A percentile compares a stretch with the other conserved stretches of the same genome.
These are phyloP conservation scores for Drosophila borealis DNA, from an alignment of 2,888 invertebrate species.

Conservation along the genomic window DNA sequence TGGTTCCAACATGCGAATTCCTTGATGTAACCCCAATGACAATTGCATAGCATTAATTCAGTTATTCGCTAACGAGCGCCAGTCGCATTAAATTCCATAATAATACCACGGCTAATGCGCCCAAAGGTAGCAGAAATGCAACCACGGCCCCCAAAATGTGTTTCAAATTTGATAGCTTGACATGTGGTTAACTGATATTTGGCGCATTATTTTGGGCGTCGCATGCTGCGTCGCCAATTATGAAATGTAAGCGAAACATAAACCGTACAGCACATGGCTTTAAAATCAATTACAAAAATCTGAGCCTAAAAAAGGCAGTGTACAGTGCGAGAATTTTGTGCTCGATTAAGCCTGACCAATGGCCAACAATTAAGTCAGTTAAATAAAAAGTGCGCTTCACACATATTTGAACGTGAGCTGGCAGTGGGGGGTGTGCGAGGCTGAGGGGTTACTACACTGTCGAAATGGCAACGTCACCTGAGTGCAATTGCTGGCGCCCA, in stretches of 20 bases:
- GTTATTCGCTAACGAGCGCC: conserved; percentile 22
- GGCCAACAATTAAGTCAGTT: conserved; percentile 77
- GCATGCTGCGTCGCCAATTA: neutral
- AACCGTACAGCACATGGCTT: conserved; percentile 31
- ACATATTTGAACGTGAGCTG: conserved; percentile 65
- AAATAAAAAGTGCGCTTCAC: conserved; percentile 76
- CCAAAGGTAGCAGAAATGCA: neutral
- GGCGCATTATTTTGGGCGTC: neutral
- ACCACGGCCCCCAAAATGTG: neutral
- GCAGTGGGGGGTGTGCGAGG: neutral
- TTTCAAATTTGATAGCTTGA: conserved; percentile 49
- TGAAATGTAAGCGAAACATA: conserved; percentile 7
- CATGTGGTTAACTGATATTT: conserved; percentile 48
- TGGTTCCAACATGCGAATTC: no score
- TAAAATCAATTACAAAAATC: conserved; percentile 65
- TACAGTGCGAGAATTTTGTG: conserved; percentile 54
- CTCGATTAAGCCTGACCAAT: conserved; percentile 70
- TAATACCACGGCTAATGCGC: conserved; percentile 15
- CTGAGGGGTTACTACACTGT: neutral
- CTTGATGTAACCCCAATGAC: conserved; percentile 1
- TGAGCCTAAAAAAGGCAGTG: conserved; percentile 30
- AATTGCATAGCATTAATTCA: conserved; percentile 48
- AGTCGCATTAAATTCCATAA: conserved; percentile 31
- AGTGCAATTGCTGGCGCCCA: conserved; percentile 59
- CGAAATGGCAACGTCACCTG: conserved; percentile 54